Percentiles rank a stretch among this genome's conserved stretches.
Conservation (phyloP, 2,888 invertebrate genomes). For the Drosophila infuscata region DNA sequence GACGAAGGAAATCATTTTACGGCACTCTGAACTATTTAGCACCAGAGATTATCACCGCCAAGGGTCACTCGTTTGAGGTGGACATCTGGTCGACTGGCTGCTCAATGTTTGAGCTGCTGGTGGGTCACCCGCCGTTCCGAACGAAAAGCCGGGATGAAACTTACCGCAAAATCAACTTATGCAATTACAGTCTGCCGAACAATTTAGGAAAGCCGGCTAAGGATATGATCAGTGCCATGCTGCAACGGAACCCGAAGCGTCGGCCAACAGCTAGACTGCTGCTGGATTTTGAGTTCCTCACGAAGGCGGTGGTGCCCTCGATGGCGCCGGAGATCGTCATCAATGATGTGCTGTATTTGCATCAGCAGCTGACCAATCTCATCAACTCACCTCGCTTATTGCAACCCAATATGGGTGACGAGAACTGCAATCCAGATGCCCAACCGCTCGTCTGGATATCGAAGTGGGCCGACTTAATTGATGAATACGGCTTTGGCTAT, state of each 20-base stretch:
- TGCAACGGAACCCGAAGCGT: slow-evolving; percentile 92
- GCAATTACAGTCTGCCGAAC: slow-evolving; percentile 93
- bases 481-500: slow-evolving; percentile 99
- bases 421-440: slow-evolving; percentile 97
- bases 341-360: slow-evolving; percentile 57
- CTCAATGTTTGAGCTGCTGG: slow-evolving; percentile 98
- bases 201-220: slow-evolving; percentile 89
- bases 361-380: slow-evolving; percentile 82
- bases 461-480: slow-evolving; percentile 99
- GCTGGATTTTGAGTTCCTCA: slow-evolving; percentile 91
- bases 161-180: slow-evolving; percentile 96
- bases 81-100: slow-evolving; percentile 99
- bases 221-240: slow-evolving; percentile 92
- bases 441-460: slow-evolving; percentile 99
- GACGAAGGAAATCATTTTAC: too few relatives aligned
- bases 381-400: slow-evolving; percentile 85
- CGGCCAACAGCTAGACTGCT: slow-evolving; percentile 93
- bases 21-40: slow-evolving; percentile 81
- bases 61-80: slow-evolving; percentile 99
- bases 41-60: slow-evolving; percentile 98
- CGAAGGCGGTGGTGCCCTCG: slow-evolving; percentile 90
- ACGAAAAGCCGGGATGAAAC: slow-evolving; percentile 97
- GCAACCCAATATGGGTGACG: slow-evolving; percentile 89
- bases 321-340: slow-evolving; percentile 92
- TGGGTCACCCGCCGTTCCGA: slow-evolving; percentile 99